Evolutionary conservation across 2,797 vertebrate genomes (phyloP).

Genomic region (Xenopus petersii): DNA sequence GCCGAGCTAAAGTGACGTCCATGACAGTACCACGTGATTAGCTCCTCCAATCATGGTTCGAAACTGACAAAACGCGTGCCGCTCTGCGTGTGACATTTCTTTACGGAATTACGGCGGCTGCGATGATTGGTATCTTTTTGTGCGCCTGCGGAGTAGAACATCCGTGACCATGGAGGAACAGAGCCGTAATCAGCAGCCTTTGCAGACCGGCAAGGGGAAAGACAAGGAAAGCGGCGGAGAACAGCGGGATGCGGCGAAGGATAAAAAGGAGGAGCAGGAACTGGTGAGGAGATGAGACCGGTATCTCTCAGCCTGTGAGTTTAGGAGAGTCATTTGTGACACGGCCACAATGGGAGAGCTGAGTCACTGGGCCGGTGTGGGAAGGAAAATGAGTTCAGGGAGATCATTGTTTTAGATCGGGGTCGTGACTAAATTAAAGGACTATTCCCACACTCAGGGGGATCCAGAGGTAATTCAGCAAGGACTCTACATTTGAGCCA

Average conservation of each 20-base stretch:
- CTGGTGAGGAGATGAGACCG: slow-evolving; percentile 59
- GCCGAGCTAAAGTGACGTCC: no score
- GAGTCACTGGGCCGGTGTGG: slow-evolving; percentile 62
- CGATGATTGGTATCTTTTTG: not conserved
- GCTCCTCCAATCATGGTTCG: no score
- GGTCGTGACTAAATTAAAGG: no score
- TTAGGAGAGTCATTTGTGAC: not conserved
- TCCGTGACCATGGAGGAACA: slow-evolving; percentile 34
- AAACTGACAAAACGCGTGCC: no score
- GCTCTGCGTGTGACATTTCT: no score
- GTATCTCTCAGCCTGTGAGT: no score
- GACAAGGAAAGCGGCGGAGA: slow-evolving; percentile 17
- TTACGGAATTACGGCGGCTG: not conserved
- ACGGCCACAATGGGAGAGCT: slow-evolving; percentile 60
- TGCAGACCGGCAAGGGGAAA: slow-evolving; percentile 32
- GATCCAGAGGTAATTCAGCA: no score
- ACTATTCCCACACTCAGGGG: no score
- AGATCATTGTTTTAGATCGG: no score
- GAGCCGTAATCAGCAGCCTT: slow-evolving; percentile 28
- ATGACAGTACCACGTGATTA: no score
- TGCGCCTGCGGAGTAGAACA: not conserved
- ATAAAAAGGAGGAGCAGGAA: slow-evolving; percentile 66
- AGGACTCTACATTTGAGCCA: no score
- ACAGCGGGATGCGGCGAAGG: slow-evolving; percentile 16
- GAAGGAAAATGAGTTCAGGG: not conserved